Conservation (phyloP, 2,888 invertebrate species). For the Napeogenes inachia region DNA sequence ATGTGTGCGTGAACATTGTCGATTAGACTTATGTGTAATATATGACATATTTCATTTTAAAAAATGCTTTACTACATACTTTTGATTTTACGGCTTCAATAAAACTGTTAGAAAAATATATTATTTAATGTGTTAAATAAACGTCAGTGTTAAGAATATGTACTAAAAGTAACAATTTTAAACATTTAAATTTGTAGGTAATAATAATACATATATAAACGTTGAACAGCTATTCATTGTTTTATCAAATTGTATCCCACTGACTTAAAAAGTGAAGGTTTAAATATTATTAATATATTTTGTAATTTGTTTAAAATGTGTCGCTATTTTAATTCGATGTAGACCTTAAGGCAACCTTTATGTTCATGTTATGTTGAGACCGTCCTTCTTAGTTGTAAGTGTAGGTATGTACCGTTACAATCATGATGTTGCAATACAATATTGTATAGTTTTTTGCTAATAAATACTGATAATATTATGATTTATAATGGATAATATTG, state of each 20-base stretch:
- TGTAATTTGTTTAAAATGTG: neutral
- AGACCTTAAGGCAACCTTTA: constrained; percentile 8
- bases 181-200: no score
- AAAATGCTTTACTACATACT: constrained; percentile 4
- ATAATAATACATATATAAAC: no score
- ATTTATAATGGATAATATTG: neutral
- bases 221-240: no score
- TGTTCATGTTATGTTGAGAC: constrained; percentile 50
- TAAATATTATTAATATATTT: no score
- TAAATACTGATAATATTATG: neutral
- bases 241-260: no score
- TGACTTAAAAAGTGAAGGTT: no score
- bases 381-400: constrained; percentile 55
- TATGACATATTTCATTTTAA: constrained; percentile 11
- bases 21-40: constrained; percentile 6
- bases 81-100: constrained; percentile 8
- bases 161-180: no score
- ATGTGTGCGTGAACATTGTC: constrained; percentile 24
- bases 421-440: constrained; percentile 8
- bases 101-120: no score
- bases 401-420: constrained; percentile 24
- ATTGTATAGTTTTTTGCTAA: constrained; percentile 3
- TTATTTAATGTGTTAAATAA: no score
- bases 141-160: no score
- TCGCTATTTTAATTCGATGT: constrained; percentile 2